Evolutionary conservation across 2,888 invertebrate genomes (phyloP).

Genomic region (Tyria jacobaeae): DNA sequence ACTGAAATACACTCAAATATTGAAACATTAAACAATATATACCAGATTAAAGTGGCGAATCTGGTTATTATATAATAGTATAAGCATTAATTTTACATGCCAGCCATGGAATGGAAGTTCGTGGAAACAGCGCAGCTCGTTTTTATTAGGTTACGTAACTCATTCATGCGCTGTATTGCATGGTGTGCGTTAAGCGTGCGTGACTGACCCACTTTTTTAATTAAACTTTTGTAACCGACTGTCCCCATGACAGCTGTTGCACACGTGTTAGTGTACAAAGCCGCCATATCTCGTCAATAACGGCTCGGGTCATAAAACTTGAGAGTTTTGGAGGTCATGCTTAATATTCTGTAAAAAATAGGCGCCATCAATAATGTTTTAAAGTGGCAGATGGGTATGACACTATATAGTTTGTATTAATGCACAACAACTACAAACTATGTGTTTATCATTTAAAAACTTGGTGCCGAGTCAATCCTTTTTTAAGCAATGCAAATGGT

Average conservation of each 20-base stretch:
- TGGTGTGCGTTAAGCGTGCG: conserved; percentile 27
- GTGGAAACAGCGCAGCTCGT: background rate
- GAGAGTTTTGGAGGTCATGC: conserved; percentile 36
- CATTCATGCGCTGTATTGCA: conserved; percentile 23
- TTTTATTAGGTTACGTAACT: conserved; percentile 22
- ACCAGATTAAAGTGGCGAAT: background rate
- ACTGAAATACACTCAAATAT: background rate
- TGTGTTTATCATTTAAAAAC: too few species aligned
- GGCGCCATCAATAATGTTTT: conserved; percentile 36
- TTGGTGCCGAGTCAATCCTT: too few species aligned
- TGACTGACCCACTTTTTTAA: conserved; percentile 49
- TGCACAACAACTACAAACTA: background rate
- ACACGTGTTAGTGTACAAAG: conserved; percentile 52
- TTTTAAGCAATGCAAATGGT: too few species aligned
- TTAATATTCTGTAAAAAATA: conserved; percentile 34
- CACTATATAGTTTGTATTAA: conserved; percentile 7
- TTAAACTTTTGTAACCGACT: conserved; percentile 54
- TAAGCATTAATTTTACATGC: too few species aligned
- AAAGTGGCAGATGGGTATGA: conserved; percentile 10
- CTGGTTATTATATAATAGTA: background rate
- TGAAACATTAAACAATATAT: background rate
- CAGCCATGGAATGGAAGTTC: background rate
- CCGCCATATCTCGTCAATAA: conserved; percentile 45
- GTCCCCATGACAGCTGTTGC: conserved; percentile 64
- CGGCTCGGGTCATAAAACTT: conserved; percentile 38